Conservation (phyloP, 1,140 invertebrate genomes). For the Sycophila sp. region DNA sequence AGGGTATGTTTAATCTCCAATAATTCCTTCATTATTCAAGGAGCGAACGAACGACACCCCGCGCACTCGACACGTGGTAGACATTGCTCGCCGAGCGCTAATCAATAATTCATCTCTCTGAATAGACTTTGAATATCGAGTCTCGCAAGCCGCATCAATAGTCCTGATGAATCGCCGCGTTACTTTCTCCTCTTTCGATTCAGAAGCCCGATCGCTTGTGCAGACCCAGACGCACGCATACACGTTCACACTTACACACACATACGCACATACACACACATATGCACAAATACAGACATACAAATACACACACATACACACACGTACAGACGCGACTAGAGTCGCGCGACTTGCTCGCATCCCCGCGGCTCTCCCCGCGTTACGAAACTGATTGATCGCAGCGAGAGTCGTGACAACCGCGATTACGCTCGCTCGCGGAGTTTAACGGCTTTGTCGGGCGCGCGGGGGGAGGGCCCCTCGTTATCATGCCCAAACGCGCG, state of each 20-base stretch:
- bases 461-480: slow-evolving; percentile 18
- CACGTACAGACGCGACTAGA: too few species aligned
- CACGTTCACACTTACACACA: neutral
- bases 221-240: neutral
- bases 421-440: slow-evolving; percentile 44
- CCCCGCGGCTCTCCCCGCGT: neutral
- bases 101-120: neutral
- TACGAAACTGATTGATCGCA: slow-evolving; percentile 55
- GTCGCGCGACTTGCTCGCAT: neutral
- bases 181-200: neutral
- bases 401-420: slow-evolving; percentile 37
- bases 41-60: neutral
- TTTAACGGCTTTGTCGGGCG: slow-evolving; percentile 54
- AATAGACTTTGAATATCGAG: neutral
- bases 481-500: neutral
- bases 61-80: too few species aligned
- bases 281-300: neutral
- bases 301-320: neutral
- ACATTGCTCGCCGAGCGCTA: too few species aligned
- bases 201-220: too few species aligned
- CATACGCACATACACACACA: neutral
- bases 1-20: too few species aligned
- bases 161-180: neutral
- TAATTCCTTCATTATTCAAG: too few species aligned
- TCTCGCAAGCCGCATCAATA: neutral